Conservation (phyloP, 2,888 invertebrate genomes). For the Hyles lineata region DNA sequence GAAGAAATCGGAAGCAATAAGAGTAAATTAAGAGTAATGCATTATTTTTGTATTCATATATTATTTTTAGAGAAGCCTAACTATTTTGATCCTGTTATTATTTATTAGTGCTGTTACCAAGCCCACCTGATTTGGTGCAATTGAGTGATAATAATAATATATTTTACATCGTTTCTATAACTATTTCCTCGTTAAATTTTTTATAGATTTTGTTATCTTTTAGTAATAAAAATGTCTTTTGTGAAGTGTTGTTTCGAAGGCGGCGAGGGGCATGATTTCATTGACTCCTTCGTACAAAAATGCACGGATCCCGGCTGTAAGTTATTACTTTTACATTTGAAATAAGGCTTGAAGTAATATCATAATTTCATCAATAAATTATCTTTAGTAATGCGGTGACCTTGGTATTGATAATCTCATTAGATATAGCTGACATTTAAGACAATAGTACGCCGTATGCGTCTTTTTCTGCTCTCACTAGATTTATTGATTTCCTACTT, state of each 20-base stretch:
- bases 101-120: constrained; percentile 35
- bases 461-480: background rate
- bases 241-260: constrained; percentile 93
- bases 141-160: constrained; percentile 16
- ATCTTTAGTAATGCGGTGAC: constrained; percentile 29
- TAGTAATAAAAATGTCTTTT: constrained; percentile 83
- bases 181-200: constrained; percentile 23
- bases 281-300: constrained; percentile 91
- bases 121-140: constrained; percentile 39
- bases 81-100: constrained; percentile 36
- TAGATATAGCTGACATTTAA: constrained; percentile 37
- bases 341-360: background rate
- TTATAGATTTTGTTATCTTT: constrained; percentile 36
- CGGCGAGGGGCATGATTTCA: constrained; percentile 89
- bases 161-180: constrained; percentile 18
- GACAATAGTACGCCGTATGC: constrained; percentile 27
- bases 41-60: constrained; percentile 21
- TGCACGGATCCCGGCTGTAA: constrained; percentile 93
- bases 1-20: constrained; percentile 32
- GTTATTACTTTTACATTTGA: constrained; percentile 66
- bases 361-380: background rate
- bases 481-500: constrained; percentile 14
- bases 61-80: constrained; percentile 16
- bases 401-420: constrained; percentile 40
- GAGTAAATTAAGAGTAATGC: constrained; percentile 29